Conservation (phyloP, 2,888 invertebrate genomes). For the Incurvaria masculella region DNA sequence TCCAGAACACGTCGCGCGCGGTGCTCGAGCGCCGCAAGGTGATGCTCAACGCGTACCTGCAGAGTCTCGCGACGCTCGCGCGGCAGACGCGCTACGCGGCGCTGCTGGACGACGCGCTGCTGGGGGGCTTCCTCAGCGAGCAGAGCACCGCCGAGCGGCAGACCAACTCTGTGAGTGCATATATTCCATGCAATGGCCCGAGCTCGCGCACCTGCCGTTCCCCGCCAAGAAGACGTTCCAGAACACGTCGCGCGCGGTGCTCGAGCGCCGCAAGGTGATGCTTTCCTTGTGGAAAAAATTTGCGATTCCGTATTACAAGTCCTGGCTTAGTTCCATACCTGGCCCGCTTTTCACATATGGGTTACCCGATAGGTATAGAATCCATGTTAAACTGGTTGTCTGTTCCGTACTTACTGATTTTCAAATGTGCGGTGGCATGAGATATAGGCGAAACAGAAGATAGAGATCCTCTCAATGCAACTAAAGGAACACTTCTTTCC, state of each 20-base stretch:
- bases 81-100: constrained; percentile 39
- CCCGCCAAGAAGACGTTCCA: constrained; percentile 94
- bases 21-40: constrained; percentile 83
- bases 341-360: no score
- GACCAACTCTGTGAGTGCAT: constrained; percentile 36
- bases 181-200: constrained; percentile 78
- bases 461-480: no score
- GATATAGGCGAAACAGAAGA: no score
- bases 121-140: constrained; percentile 46
- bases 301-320: no score
- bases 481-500: no score
- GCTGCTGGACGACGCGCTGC: constrained; percentile 35
- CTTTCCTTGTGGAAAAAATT: constrained; percentile 73
- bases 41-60: constrained; percentile 78
- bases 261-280: constrained; percentile 81
- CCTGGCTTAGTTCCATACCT: no score
- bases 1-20: constrained; percentile 84
- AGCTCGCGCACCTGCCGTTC: constrained; percentile 72
- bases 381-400: no score
- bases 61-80: constrained; percentile 52
- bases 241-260: constrained; percentile 79
- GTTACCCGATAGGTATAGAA: no score
- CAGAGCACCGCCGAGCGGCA: constrained; percentile 45
- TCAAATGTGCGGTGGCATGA: no score
- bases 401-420: no score